phyloP scores from a whole-genome alignment of 2,797 vertebrate genomes.

The Muscicapa striata region DNA sequence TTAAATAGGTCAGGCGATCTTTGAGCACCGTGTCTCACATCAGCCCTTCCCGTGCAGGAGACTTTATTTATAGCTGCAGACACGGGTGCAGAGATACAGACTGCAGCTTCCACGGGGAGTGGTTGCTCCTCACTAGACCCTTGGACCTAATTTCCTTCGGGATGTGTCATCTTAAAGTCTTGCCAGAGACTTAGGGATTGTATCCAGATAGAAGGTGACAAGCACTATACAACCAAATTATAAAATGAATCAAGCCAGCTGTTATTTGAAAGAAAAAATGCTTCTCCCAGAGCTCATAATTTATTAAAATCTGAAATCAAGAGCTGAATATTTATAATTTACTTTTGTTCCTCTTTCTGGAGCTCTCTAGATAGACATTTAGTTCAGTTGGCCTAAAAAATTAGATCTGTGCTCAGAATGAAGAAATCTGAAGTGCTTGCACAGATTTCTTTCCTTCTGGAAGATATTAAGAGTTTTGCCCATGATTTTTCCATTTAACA shows the following conservation, averaged over 20 bases:
- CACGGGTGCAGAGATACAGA: background rate
- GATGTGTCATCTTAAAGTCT: background rate
- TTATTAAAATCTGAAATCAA: constrained; percentile 65
- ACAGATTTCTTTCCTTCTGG: background rate
- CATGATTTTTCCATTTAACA: background rate
- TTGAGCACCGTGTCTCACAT: background rate
- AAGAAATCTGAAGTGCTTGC: background rate
- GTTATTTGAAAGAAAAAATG: constrained; percentile 5
- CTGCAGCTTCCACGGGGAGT: background rate
- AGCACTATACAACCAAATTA: background rate
- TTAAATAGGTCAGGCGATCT: background rate
- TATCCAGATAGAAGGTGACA: background rate
- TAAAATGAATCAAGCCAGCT: constrained; percentile 11
- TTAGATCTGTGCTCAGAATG: background rate
- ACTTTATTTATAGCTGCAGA: background rate
- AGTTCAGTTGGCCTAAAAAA: constrained; percentile 42
- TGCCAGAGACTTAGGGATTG: background rate
- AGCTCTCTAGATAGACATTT: constrained; percentile 17
- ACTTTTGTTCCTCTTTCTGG: constrained; percentile 38
- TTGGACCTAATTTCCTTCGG: background rate
- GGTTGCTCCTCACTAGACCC: background rate
- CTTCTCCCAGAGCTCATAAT: constrained; percentile 27
- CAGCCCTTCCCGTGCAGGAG: background rate
- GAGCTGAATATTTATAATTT: constrained; percentile 64
- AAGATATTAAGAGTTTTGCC: background rate